Evolutionary conservation across 2,797 vertebrate genomes (phyloP).

Genomic region (Rhynchonycteris naso): DNA sequence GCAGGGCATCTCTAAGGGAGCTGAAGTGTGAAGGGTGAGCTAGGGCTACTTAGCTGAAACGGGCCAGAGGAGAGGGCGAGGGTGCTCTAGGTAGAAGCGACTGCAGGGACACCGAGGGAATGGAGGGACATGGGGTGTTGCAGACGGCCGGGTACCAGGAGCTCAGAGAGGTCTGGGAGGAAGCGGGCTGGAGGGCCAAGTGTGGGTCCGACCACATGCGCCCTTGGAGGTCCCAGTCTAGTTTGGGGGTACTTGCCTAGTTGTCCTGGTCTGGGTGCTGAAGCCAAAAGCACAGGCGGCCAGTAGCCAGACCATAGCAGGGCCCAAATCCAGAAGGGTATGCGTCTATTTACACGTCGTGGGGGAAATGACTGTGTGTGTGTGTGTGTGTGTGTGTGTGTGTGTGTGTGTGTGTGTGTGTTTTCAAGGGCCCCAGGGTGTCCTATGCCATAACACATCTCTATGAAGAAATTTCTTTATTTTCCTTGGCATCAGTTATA

Average conservation of each 20-base stretch:
- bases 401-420: too few species aligned
- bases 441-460: not conserved
- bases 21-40: conserved; percentile 12
- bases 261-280: not conserved
- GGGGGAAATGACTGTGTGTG: not conserved
- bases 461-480: not conserved
- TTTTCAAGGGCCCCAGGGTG: not conserved
- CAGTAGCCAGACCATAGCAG: not conserved
- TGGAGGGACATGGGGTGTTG: too few species aligned
- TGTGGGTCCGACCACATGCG: fast-evolving
- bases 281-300: not conserved
- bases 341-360: fast-evolving
- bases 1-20: not conserved
- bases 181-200: not conserved
- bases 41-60: not conserved
- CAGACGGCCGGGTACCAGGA: not conserved
- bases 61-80: not conserved
- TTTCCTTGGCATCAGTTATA: not conserved
- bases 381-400: too few species aligned
- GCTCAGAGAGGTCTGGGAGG: not conserved
- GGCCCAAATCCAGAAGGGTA: not conserved
- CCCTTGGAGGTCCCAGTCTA: not conserved
- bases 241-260: not conserved
- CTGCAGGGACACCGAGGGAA: not conserved
- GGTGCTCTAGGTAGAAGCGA: not conserved